phyloP scores from a whole-genome alignment of 2,113 vertebrate genomes.

The Rhea pennata region DNA sequence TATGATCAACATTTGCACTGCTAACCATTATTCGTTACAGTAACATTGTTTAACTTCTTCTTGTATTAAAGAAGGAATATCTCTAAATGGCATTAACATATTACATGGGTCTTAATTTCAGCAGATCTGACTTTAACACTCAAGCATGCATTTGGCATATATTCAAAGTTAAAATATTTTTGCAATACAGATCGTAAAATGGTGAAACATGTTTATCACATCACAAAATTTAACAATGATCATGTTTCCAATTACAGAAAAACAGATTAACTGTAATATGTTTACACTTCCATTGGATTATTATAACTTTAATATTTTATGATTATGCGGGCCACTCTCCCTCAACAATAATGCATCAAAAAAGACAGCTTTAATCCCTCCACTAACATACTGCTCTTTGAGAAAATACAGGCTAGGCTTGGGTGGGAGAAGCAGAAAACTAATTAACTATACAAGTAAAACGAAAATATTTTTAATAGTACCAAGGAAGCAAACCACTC shows the following conservation, averaged over 20 bases:
- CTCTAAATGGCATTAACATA: constrained; percentile 3
- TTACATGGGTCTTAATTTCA: constrained; percentile 12
- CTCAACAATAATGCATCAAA: not conserved
- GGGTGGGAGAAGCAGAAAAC: not conserved
- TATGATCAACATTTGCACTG: constrained; percentile 19
- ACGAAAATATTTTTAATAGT: not conserved
- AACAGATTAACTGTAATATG: not conserved
- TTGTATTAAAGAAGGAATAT: constrained; percentile 26
- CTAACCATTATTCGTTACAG: constrained; percentile 30
- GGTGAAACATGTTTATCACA: not conserved
- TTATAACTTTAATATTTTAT: not conserved
- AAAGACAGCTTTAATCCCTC: not conserved
- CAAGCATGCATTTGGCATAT: not conserved
- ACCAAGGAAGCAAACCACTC: not conserved
- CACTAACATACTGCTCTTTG: not conserved
- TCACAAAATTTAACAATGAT: not conserved
- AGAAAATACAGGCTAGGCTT: not conserved
- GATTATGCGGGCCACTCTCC: not conserved
- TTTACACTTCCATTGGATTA: not conserved
- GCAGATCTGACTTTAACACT: not conserved
- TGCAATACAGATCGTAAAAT: not conserved
- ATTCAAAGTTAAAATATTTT: not conserved
- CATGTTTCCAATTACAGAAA: not conserved
- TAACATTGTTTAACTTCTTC: constrained; percentile 14
- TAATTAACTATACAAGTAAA: not conserved